Evolutionary conservation across 2,888 invertebrate species (phyloP).

Genomic region (Chymomyza procnemis): DNA sequence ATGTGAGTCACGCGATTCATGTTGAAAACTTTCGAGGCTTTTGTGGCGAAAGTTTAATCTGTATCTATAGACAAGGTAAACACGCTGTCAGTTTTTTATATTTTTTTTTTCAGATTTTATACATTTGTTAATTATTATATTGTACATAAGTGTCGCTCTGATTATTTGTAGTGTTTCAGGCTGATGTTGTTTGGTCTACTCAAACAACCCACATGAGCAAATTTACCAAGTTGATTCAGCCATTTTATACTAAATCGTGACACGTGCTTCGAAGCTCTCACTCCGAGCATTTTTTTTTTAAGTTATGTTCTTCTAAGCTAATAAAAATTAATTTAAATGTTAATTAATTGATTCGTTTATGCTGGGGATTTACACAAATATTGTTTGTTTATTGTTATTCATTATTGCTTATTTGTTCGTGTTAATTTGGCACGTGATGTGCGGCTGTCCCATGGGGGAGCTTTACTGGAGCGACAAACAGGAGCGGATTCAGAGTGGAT

Average conservation of each 20-base stretch:
- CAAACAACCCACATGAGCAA: background rate
- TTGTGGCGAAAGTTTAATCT: background rate
- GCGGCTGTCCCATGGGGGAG: background rate
- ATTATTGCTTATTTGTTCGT: conserved; percentile 17
- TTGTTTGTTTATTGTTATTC: background rate
- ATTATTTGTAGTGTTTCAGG: background rate
- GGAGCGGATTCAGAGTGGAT: background rate
- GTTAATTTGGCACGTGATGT: conserved; percentile 40
- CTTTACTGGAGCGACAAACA: background rate
- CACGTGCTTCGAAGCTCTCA: background rate
- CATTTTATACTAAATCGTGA: no score
- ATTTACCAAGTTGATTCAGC: background rate
- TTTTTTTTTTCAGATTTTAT: background rate
- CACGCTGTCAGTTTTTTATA: background rate
- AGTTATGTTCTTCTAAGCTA: background rate
- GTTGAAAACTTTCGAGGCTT: background rate
- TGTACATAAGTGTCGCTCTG: background rate
- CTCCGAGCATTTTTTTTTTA: background rate
- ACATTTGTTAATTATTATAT: no score
- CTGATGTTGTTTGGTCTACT: background rate
- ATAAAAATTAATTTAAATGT: background rate
- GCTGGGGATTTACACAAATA: background rate
- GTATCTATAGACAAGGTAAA: background rate
- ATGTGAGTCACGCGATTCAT: background rate
- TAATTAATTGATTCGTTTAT: background rate